These are phyloP conservation scores for Battus philenor DNA, from an alignment of 1,140 invertebrate genomes.

Conservation along the genomic window DNA sequence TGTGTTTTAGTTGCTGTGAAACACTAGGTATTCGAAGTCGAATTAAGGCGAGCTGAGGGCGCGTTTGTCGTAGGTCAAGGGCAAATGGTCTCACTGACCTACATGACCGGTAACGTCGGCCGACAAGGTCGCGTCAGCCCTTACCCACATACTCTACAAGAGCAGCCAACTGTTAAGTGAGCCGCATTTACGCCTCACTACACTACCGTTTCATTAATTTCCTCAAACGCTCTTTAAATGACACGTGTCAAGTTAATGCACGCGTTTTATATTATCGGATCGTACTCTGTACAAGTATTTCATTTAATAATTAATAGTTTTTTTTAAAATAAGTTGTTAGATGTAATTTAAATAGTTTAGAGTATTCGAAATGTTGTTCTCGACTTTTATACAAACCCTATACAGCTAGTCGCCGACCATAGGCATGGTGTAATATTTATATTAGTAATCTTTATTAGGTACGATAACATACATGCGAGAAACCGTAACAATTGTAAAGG, in stretches of 20 bases:
- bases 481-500: too few relatives aligned
- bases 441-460: too few relatives aligned
- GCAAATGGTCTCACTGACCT: conserved; percentile 52
- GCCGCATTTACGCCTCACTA: not conserved
- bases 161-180: conserved; percentile 22
- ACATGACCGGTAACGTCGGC: conserved; percentile 50
- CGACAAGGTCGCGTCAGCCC: conserved; percentile 37
- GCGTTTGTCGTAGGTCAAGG: conserved; percentile 58
- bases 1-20: not conserved
- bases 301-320: too few relatives aligned
- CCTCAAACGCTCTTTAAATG: not conserved
- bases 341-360: too few relatives aligned
- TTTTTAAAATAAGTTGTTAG: too few relatives aligned
- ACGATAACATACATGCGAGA: too few relatives aligned
- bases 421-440: too few relatives aligned
- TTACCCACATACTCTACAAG: conserved; percentile 21
- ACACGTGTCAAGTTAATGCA: not conserved
- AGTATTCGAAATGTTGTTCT: too few relatives aligned
- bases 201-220: not conserved
- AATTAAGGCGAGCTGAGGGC: conserved; percentile 37
- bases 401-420: too few relatives aligned
- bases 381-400: too few relatives aligned
- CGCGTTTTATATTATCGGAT: too few relatives aligned
- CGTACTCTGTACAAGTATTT: too few relatives aligned
- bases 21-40: conserved; percentile 7